Evolutionary conservation across 2,113 vertebrate species (phyloP), one percentile per base, ranked within the genome.

Genomic region (Copsychus sechellarum): DNA sequence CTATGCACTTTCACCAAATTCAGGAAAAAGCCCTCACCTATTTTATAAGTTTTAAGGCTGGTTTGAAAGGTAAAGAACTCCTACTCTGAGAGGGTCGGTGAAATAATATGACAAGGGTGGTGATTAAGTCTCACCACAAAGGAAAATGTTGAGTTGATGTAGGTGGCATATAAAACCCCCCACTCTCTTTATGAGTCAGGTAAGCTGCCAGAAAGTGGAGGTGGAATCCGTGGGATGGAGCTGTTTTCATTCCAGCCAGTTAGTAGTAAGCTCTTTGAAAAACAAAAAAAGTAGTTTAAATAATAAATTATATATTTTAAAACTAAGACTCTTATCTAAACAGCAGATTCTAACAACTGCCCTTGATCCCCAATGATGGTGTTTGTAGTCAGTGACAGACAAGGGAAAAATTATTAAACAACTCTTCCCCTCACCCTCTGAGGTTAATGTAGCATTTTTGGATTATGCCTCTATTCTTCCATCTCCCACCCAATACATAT

Each of bases 61-160:
- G 48, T 77, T 67, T 50, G 72, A 79, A 94, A 88, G 51, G 67
- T 51, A 78, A 90, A 92, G 47, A 72, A 67, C 60, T 48, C 40
- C 34, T 60, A 34, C 25, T 91, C 88, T 74, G 85, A 38, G 38
- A 95, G 14, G 94, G 74, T 67, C 25, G 1, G 64, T 90, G 86
- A 94, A 96, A 97, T 95, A 91, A 94, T 95, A 86, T 91, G 94
- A 89, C 93, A 94, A 93, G 82, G 43, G 53, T 86, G 80, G 72
- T 96, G 96, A 96, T 96, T 96, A 96, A 95, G 90, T 95, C 87
- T 95, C 90, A 65, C 92, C 85, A 93, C 91, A 96, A 95, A 95
- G 95, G 90, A 83, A 97, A 96, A 97, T 12, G 96, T 88, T 96
- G 94, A 88, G 71, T 20, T 74, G 65, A 70, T 86, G 96, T 93